Percentiles rank a stretch among this genome's conserved stretches.
These are phyloP conservation scores for Sardinella longiceps DNA, from an alignment of 2,797 vertebrate genomes.

Conservation along the genomic window DNA sequence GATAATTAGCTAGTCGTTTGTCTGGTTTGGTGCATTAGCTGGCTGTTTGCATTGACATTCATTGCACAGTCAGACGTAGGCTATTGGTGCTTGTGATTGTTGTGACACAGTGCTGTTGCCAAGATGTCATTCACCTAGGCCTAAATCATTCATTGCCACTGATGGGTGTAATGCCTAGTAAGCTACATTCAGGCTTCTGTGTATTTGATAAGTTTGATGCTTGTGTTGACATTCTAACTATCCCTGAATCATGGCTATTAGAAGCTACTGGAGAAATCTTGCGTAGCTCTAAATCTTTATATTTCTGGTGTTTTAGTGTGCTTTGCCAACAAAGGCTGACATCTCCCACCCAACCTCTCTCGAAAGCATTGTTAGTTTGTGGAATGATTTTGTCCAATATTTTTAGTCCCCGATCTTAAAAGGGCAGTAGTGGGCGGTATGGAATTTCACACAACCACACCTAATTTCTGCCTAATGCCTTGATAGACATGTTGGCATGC, in stretches of 20 bases:
- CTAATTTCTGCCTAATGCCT: not conserved
- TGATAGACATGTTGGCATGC: not conserved
- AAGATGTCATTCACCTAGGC: not conserved
- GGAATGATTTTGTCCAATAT: not conserved
- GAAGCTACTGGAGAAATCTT: not conserved
- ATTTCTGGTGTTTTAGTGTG: not conserved
- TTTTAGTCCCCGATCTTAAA: not conserved
- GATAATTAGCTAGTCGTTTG: not conserved
- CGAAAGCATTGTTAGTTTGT: not conserved
- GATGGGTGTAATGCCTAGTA: not conserved
- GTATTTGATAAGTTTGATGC: not conserved
- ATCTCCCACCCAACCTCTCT: not conserved
- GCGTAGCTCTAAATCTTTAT: not conserved
- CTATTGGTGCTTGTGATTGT: not conserved
- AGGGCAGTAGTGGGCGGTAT: not conserved
- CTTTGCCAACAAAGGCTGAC: not conserved
- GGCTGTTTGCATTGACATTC: not conserved
- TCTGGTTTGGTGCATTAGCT: not conserved
- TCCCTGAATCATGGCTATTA: not conserved
- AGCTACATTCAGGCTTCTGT: not conserved
- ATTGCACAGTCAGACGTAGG: not conserved
- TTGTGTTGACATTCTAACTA: not conserved
- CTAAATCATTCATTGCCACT: not conserved
- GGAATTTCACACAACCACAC: constrained; percentile 19
- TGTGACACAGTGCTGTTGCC: not conserved